Evolutionary conservation across 2,113 vertebrate species (phyloP), one percentile per base, ranked within the genome.

Genomic region (Morphnarchus princeps): DNA sequence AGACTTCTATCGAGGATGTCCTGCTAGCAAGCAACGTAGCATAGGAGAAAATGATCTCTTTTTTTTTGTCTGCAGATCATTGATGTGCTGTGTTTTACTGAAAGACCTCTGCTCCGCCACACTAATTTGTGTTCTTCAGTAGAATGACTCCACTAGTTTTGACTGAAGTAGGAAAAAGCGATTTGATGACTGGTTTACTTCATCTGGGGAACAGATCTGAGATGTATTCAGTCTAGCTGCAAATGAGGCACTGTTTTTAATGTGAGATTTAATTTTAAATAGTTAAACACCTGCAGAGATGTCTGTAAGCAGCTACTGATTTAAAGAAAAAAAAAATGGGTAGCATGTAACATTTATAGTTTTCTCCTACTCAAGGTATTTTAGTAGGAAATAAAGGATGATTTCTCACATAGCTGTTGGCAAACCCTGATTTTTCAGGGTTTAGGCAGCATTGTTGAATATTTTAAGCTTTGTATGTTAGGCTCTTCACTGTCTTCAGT

Each of bases 261-360:
- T 45, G 47, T 40, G 49, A 63, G n/a, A 65, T 92, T 87, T 76
- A 71, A 74, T 94, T 91, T 79, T 61, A 78, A 90, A 24, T 59
- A 85, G 81, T 74, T 82, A 50, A 96, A 74, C 47, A 87, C 78
- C 82, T 91, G 69, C 70, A 85, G 90, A 52, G 70, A 59, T 72
- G 49, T 72, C 79, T 80, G 47, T 72, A 82, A 95, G 78, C 52
- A 92, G 82, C 70, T 91, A n/a, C 78, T 59, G 55, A 61, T 73
- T 65, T 19, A 52, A 15, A 66, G 28, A 54, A 70, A 66, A 81
- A 81, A 54, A 29, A 43, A 58, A 57, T 17, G 3, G 3, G 16
- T 16, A 87, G 34, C 57, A 52, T 31, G 11, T 55, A 31, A 18
- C 17, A 21, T 5, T 17, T 34, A 36, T 7, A 18, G n/a, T 63